Base-by-base conservation (phyloP, 2,113 vertebrate genomes). In the Cygnus buccinator region DNA sequence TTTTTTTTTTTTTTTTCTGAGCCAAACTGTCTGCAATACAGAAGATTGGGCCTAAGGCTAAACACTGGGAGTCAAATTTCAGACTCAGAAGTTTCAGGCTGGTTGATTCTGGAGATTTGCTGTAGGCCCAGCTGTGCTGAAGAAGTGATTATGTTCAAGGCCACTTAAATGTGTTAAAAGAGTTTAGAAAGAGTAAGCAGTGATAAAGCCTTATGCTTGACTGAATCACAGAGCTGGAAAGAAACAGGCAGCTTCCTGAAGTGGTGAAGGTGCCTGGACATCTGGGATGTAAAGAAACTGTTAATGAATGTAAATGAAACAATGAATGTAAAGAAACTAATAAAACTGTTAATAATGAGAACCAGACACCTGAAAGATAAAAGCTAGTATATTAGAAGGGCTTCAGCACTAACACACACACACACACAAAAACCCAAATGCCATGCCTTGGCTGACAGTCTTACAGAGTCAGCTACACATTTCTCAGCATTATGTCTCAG, bases 31-130 rank as follows among this genome's bases (percentile, higher is more conserved):
- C 78, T 94, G 70, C 67, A 50, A 13, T 58, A 58, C 37, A 83
- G 87, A 91, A 93, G 46, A 77, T 2, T 59, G 39, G 31, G 78
- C 72, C 75, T 62, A 44, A 90, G 73, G 72, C 59, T 84, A 80
- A 88, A 29, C 43, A 58, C 23, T 21, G 12, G 13, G 75, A 91
- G 75, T 83, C 81, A 88, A 82, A 80, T 93, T 95, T 90, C 67
- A 85, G 75, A 75, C 84, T 88, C 84, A 70, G 75, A 89, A 87
- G 23, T 95, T 89, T 78, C 54, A 79, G 87, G 50, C 44, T 91
- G 50, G 75, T 79, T 86, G 81, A 67, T 97, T 92, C 63, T 48
- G 59, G 68, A 80, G 68, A 74, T 96, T 92, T 92, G 67, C 68
- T 93, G 20, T 18, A 80, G 43, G 39, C 50, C 75, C 84, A 75